phyloP scores from a whole-genome alignment of 1,140 invertebrate genomes.

The Phortica variegata region DNA sequence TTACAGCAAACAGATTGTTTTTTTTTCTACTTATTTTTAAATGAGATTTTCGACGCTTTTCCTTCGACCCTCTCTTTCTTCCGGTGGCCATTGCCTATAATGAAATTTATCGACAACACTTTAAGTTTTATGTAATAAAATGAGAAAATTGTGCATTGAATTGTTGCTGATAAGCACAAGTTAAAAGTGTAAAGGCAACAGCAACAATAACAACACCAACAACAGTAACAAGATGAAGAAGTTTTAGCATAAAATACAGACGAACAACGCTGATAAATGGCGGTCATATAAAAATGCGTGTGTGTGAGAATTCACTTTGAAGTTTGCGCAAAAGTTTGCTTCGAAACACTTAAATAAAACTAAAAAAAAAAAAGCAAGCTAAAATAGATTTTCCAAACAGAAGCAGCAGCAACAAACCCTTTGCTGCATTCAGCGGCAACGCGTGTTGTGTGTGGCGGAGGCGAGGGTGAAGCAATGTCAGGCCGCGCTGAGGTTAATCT shows the following conservation, averaged over 20 bases:
- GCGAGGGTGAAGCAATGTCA: too few species aligned
- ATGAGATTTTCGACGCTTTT: too few species aligned
- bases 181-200: constrained; percentile 23
- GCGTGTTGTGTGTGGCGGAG: too few species aligned
- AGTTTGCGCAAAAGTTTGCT: background rate
- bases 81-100: too few species aligned
- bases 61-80: too few species aligned
- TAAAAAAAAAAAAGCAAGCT: too few species aligned
- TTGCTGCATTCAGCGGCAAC: constrained; percentile 8
- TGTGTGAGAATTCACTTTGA: background rate
- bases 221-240: too few species aligned
- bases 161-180: constrained; percentile 1
- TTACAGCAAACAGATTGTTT: too few species aligned
- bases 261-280: constrained; percentile 24
- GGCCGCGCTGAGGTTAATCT: too few species aligned
- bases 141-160: constrained; percentile 2
- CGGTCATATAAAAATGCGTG: constrained; percentile 3
- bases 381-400: too few species aligned
- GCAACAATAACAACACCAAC: constrained; percentile 21
- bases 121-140: background rate
- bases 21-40: too few species aligned
- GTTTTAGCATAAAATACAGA: constrained; percentile 21
- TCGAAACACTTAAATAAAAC: constrained; percentile 11
- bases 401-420: constrained; percentile 8
- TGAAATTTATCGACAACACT: too few species aligned